These are phyloP conservation scores for Myiagra hebetior DNA, from an alignment of 2,113 vertebrate genomes.

Conservation along the genomic window DNA sequence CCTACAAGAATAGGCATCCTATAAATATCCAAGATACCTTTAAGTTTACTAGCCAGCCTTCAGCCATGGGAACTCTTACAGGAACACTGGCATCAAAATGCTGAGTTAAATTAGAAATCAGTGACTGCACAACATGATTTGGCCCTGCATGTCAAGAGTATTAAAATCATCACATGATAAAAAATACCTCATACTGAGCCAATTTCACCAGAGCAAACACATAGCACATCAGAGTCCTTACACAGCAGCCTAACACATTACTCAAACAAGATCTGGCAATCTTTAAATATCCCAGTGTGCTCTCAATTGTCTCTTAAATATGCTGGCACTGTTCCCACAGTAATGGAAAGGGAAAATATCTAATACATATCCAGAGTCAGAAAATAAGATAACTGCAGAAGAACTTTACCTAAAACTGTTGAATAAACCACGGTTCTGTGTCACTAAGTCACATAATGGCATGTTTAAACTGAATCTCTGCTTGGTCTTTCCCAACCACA, in stretches of 20 bases:
- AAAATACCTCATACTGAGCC: neutral
- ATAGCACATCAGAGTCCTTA: neutral
- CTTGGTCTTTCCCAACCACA: neutral
- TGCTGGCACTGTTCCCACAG: neutral
- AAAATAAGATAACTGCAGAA: slow-evolving; percentile 42
- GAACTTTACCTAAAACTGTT: slow-evolving; percentile 34
- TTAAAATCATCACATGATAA: slow-evolving; percentile 27
- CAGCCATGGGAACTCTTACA: neutral
- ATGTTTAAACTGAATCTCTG: neutral
- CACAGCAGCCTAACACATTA: neutral
- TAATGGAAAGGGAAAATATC: slow-evolving; percentile 23
- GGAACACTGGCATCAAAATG: neutral
- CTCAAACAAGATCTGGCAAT: slow-evolving; percentile 13
- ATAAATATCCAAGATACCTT: slow-evolving; percentile 44
- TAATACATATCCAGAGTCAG: slow-evolving; percentile 5
- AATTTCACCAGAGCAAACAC: neutral
- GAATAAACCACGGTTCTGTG: slow-evolving; percentile 1
- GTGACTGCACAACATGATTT: neutral
- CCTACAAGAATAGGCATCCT: slow-evolving; percentile 10
- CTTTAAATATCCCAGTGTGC: neutral
- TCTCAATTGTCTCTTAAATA: slow-evolving; percentile 15
- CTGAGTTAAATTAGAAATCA: slow-evolving; percentile 25
- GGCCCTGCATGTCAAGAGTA: neutral
- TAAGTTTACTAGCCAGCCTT: neutral
- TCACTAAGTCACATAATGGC: slow-evolving; percentile 1